phyloP scores from a whole-genome alignment of 2,113 vertebrate genomes.

The Phasianus colchicus region DNA sequence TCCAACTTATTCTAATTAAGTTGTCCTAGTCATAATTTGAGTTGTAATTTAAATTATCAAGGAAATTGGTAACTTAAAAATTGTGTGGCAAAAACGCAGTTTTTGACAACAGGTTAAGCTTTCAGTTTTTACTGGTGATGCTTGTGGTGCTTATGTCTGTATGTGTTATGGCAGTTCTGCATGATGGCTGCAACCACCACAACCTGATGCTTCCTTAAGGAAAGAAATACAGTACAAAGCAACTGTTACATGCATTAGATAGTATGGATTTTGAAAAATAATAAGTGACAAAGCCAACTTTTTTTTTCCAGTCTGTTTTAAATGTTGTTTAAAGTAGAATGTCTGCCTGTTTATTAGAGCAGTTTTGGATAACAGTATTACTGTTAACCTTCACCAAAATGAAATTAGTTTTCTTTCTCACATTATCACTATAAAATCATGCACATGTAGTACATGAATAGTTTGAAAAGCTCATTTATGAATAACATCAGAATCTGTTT shows the following conservation, averaged over 20 bases:
- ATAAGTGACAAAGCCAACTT: background rate
- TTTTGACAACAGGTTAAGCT: background rate
- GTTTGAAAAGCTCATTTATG: background rate
- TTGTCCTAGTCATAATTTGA: background rate
- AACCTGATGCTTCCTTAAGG: background rate
- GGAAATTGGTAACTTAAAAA: background rate
- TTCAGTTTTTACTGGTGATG: fast-evolving
- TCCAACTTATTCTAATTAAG: fast-evolving
- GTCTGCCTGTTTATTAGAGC: background rate
- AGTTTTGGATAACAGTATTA: background rate
- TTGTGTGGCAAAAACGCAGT: background rate
- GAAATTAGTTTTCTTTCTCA: background rate
- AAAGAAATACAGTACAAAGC: background rate
- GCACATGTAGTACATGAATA: too few relatives aligned
- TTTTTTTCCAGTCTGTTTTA: background rate
- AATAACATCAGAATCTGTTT: fast-evolving
- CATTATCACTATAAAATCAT: background rate
- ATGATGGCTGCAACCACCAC: background rate
- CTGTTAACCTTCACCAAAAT: background rate
- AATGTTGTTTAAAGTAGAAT: background rate
- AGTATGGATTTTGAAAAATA: background rate
- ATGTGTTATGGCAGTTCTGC: background rate
- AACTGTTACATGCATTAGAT: background rate
- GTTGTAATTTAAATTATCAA: background rate
- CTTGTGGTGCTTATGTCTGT: fast-evolving